Evolutionary conservation across 2,888 invertebrate species (phyloP).

Genomic region (Allophyes oxyacanthae): DNA sequence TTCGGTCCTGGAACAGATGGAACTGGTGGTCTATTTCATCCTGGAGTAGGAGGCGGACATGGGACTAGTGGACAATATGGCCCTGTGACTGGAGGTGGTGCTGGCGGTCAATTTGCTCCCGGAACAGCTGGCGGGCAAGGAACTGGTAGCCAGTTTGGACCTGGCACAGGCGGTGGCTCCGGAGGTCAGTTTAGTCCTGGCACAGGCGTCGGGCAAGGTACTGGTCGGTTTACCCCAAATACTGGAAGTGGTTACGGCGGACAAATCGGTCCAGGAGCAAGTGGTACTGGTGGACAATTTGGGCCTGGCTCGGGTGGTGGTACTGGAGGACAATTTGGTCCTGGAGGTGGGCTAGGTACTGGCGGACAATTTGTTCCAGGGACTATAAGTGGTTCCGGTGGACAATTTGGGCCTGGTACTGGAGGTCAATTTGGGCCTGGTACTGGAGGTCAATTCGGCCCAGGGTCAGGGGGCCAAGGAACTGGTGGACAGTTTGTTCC

Average conservation of each 20-base stretch:
- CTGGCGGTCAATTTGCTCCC: conserved; percentile 38
- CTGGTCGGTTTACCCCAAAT: conserved; percentile 28
- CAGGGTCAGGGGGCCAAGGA: neutral
- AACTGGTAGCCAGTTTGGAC: conserved; percentile 23
- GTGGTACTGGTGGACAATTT: conserved; percentile 14
- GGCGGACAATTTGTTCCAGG: conserved; percentile 24
- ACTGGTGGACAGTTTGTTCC: conserved; percentile 37
- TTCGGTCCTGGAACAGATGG: conserved; percentile 16
- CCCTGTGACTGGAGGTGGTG: conserved; percentile 16
- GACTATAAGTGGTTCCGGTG: conserved; percentile 15
- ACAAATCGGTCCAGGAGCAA: conserved; percentile 20
- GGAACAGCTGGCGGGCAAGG: conserved; percentile 1
- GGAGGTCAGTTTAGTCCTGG: conserved; percentile 25
- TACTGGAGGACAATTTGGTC: conserved; percentile 34
- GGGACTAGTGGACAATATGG: conserved; percentile 23
- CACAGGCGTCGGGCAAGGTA: conserved; percentile 1
- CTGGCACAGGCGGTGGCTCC: conserved; percentile 14
- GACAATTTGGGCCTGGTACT: conserved; percentile 20
- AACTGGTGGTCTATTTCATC: neutral
- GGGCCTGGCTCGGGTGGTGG: conserved; percentile 14
- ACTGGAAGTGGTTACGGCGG: conserved; percentile 8
- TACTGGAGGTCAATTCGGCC: conserved; percentile 18
- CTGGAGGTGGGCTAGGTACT: neutral
- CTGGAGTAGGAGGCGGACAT: conserved; percentile 2
- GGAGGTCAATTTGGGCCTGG: conserved; percentile 35